These are phyloP conservation scores for Metalampra italica DNA, from an alignment of 2,888 invertebrate species.

Conservation along the genomic window DNA sequence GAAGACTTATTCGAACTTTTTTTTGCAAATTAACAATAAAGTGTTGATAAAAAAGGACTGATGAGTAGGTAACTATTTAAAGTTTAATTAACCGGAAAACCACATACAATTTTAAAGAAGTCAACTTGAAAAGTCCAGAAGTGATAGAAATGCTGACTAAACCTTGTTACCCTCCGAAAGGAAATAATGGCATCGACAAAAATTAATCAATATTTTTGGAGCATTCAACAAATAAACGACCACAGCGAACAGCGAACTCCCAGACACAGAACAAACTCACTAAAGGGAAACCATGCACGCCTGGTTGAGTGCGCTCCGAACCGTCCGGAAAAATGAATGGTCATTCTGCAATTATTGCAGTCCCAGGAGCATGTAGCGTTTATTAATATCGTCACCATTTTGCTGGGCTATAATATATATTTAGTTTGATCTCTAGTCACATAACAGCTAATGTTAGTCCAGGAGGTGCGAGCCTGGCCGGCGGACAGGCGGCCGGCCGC, in stretches of 20 bases:
- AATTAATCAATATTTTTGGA: too few species aligned
- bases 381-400: constrained; percentile 19
- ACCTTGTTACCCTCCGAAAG: too few species aligned
- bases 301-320: constrained; percentile 57
- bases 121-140: too few species aligned
- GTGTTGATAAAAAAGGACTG: too few species aligned
- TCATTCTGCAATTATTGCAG: constrained; percentile 66
- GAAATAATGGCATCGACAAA: too few species aligned
- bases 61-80: too few species aligned
- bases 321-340: constrained; percentile 67
- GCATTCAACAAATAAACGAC: too few species aligned
- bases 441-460: constrained; percentile 26
- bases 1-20: too few species aligned
- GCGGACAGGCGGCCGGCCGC: constrained; percentile 28
- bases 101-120: too few species aligned
- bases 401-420: constrained; percentile 2
- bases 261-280: constrained; percentile 68
- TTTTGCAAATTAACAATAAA: too few species aligned
- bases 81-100: too few species aligned
- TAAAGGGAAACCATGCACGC: constrained; percentile 74
- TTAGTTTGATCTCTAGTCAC: constrained; percentile 22
- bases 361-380: constrained; percentile 19
- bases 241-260: constrained; percentile 23
- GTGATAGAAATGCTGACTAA: too few species aligned
- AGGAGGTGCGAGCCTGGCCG: constrained; percentile 40